These are phyloP conservation scores for Acromyrmex heyeri DNA, from an alignment of 1,140 invertebrate genomes.

Conservation along the genomic window DNA sequence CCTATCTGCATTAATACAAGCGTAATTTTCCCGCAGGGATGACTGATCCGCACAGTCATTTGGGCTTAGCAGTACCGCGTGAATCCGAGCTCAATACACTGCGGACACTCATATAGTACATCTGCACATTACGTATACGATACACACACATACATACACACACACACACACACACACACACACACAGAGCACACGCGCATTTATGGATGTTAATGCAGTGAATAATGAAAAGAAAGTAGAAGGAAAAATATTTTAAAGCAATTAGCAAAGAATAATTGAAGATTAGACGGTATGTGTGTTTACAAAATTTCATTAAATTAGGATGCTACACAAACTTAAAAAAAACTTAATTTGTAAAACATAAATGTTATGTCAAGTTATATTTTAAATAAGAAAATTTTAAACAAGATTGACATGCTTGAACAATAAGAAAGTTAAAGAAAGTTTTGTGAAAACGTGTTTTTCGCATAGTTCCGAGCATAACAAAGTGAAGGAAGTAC, in stretches of 20 bases:
- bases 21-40: constrained; percentile 29
- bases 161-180: not conserved
- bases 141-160: not conserved
- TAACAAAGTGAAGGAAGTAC: constrained; percentile 6
- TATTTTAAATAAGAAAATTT: not conserved
- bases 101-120: not conserved
- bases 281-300: not conserved
- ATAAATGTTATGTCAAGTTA: not conserved
- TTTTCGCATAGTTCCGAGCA: not conserved
- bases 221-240: not conserved
- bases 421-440: not conserved
- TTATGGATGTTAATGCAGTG: not conserved
- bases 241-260: not conserved
- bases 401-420: not conserved
- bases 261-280: not conserved
- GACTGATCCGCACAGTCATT: constrained; percentile 28
- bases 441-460: not conserved
- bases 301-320: constrained; percentile 12
- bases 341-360: not conserved
- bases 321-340: not conserved
- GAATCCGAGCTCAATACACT: constrained; percentile 16
- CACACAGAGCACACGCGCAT: too few relatives aligned
- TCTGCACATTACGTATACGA: not conserved
- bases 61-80: constrained; percentile 11
- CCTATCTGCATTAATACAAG: constrained; percentile 19